Evolutionary conservation across 2,888 invertebrate species (phyloP), one percentile per base, ranked within the genome.

Genomic region (Exocentrus adspersus): DNA sequence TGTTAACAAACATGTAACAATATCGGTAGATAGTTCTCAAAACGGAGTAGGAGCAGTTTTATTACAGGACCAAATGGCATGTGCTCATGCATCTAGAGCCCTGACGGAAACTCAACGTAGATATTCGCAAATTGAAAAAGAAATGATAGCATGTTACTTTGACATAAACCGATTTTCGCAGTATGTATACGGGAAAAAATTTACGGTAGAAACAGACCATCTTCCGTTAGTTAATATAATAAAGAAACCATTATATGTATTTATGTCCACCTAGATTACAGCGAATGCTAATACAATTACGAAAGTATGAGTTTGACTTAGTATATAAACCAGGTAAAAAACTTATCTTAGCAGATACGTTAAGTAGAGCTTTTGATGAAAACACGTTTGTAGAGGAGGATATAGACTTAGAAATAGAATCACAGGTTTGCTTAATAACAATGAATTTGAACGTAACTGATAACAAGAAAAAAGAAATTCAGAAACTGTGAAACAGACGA

Each of bases 81-180:
- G 81, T 20, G 75, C 77, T 6, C 79, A 79, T 62, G 77, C 76
- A 0, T 80, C 78, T 1, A 69, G 75, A 65, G 70, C 75, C 7
- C 52, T 79, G 12, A 73, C 73, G 20, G 65, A 63, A 2, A 64
- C 74, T n/a, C 78, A 80, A 60, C 64, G 58, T 14, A 62, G 73
- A 21, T 81, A 80, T 57, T 75, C 77, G 1, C 76, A 79, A 65
- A 80, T 80, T 3, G 79, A 82, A 61, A 80, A 81, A 64, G 79
- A 82, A 70, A 75, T 78, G 0, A 60, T 82, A 2, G 79, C 42
- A 77, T 77, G 12, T 75, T 77, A 7, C 77, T 80, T 67, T 67
- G 57, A 52, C 1, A 50, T 32, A 7, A 51, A 24, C 12, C 7
- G 12, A 1, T 46, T 46, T 21, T 21, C 21, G 0, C 21, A 21